A percentile compares a stretch with the other conserved stretches of the same genome.
Evolutionary conservation across 2,113 vertebrate species (phyloP).

Genomic region (Sylvicapra grimmia): DNA sequence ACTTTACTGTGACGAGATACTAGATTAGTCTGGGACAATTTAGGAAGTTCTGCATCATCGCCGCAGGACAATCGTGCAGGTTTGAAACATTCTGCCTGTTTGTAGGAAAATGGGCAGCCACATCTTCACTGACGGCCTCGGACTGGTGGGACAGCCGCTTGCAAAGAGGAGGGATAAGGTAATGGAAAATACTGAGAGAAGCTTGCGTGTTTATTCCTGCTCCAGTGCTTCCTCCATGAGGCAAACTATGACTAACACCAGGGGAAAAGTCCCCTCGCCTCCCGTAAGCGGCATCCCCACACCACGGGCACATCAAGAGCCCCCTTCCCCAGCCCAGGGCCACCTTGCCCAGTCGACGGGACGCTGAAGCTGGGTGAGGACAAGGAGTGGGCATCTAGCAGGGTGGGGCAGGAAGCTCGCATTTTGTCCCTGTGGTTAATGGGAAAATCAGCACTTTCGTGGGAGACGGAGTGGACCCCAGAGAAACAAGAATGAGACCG

Average conservation of each 20-base stretch:
- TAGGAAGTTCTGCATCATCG: rapidly evolving
- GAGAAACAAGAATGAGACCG: neutral
- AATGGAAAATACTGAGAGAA: neutral
- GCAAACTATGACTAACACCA: neutral
- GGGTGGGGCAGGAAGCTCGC: neutral
- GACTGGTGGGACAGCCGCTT: neutral
- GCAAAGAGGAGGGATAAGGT: no score
- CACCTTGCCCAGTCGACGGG: rapidly evolving
- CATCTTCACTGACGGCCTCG: neutral
- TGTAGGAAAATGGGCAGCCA: neutral
- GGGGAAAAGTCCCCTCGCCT: neutral
- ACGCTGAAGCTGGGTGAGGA: no score
- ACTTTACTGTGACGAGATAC: neutral
- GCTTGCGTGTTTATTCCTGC: neutral
- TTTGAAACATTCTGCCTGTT: neutral
- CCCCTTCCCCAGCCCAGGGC: no score
- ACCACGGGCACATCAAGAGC: rapidly evolving
- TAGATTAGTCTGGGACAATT: neutral
- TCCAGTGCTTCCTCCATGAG: neutral
- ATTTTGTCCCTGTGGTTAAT: neutral
- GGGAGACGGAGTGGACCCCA: rapidly evolving
- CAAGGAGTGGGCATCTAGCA: no score
- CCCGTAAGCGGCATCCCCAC: neutral
- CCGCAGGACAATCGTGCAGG: rapidly evolving
- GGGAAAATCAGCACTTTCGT: neutral